These are phyloP conservation scores for Limosa lapponica DNA, from an alignment of 2,797 vertebrate genomes.

Conservation along the genomic window DNA sequence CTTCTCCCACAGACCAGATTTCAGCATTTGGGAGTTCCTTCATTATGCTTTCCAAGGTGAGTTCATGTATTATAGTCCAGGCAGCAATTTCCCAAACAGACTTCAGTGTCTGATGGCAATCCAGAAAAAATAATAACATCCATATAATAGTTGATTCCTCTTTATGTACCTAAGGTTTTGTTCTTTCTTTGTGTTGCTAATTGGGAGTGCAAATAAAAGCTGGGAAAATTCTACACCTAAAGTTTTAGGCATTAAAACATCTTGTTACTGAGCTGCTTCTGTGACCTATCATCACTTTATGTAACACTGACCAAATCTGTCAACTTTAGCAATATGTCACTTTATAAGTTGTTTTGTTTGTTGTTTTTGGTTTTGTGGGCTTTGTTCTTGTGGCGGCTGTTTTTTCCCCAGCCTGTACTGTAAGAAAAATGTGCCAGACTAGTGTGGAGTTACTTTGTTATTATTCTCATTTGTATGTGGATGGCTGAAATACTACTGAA, in stretches of 20 bases:
- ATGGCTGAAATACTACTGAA: not conserved
- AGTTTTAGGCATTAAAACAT: not conserved
- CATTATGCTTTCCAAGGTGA: not conserved
- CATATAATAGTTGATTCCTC: not conserved
- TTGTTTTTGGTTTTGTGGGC: not conserved
- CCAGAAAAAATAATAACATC: not conserved
- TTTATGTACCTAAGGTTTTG: not conserved
- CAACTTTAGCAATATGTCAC: not conserved
- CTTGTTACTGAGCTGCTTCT: not conserved
- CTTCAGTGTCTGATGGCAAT: not conserved
- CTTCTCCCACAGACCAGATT: not conserved
- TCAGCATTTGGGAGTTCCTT: not conserved
- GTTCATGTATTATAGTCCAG: not conserved
- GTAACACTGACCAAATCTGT: not conserved
- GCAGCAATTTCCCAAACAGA: not conserved
- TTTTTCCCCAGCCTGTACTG: not conserved
- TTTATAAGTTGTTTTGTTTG: not conserved
- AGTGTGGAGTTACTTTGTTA: not conserved
- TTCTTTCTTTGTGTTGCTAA: not conserved
- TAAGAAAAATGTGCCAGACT: not conserved
- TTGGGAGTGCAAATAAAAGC: not conserved
- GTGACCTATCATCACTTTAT: not conserved
- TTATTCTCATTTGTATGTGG: not conserved
- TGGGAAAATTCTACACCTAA: not conserved
- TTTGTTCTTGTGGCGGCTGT: not conserved